Evolutionary conservation across 1,140 invertebrate genomes (phyloP), one percentile per base, ranked within the genome.

Genomic region (Elymnias hypermnestra): DNA sequence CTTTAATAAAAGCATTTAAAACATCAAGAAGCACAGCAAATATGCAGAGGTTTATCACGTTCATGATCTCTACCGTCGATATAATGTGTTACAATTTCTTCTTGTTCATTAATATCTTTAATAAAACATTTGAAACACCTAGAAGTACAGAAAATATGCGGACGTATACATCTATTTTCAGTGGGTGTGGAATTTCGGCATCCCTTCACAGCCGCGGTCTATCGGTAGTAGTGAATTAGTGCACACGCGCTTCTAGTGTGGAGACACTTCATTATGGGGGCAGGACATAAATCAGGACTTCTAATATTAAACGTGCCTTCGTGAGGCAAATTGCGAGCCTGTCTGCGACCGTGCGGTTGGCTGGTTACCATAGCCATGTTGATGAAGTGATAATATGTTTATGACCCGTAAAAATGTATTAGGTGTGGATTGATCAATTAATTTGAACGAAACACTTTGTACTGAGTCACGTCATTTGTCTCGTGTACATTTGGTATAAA

Each of bases 231-330:
- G 76, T 81, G 77, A 83, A 77, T 77, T 83, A 83, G 73, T 79
- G 72, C 72, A 63, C 66, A 70, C 74, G 65, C 70, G 73, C 78
- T 72, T 72, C 72, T 74, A 75, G 74, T 67, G 71, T 71, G 67
- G 73, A 75, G 77, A 83, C 83, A 86, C 82, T 87, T 85, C 82
- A 87, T 87, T 87, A 87, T 69, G 65, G 71, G 68, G 72, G 67
- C 64, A 75, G 74, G 70, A 57, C 72, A 84, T 87, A 87, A 87
- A 87, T 87, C 83, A 86, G 83, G 74, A 78, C 79, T 86, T 87
- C 85, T 87, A 87, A 87, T 86, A 87, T 86, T 87, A 87, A 85
- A 85, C 85, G 73, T 84, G 83, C 83, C 81, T 86, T 79, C 57
- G 63, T 65, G 66, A 60, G 70, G 74, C 71, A 76, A 83, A 83